Evolutionary conservation across 2,113 vertebrate genomes (phyloP), one percentile per base, ranked within the genome.

Genomic region (Elgaria multicarinata): DNA sequence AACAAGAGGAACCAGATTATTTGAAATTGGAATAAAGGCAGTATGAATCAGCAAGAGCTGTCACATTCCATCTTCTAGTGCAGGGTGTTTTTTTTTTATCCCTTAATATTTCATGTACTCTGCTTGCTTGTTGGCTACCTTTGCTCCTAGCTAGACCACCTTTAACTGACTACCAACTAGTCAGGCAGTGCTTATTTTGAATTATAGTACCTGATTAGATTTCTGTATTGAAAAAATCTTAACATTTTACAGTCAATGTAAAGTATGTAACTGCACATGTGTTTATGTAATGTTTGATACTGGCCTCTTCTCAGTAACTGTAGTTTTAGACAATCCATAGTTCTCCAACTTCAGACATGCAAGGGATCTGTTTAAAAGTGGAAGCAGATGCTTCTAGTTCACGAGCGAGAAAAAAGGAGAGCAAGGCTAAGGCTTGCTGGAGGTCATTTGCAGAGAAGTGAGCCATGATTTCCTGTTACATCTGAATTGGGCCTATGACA

Each of bases 11-110:
- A 90, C 93, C 92, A 88, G 83, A 88, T 95, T 93, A 93, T 93
- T 85, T 94, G 33, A 84, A 94, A 92, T 91, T 91, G 92, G 93
- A 93, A 89, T 91, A 93, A 90, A 88, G 93, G 91, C 91, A 93
- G 92, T 94, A 93, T 94, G 88, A 95, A 80, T 86, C 89, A 92
- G 91, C 81, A 89, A 88, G 90, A 87, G 86, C 87, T 94, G 42
- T 46, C 83, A 84, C 31, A 36, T 75, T 62, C 71, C 20, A n/a
- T 77, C 42, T 64, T 2, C 16, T 83, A 22, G 39, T 28, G 5
- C 46, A 82, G 53, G 31, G 22, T 83, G 74, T 64, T 75, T 42
- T 75, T n/a, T 83, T 62, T 75, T 39, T 83, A 36, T 8, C 33
- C 14, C 42, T 74, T 64, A 89, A 53, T 67, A 76, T 67, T 87